These are phyloP conservation scores for Epirrita christyi DNA, from an alignment of 2,888 invertebrate genomes.

Conservation along the genomic window DNA sequence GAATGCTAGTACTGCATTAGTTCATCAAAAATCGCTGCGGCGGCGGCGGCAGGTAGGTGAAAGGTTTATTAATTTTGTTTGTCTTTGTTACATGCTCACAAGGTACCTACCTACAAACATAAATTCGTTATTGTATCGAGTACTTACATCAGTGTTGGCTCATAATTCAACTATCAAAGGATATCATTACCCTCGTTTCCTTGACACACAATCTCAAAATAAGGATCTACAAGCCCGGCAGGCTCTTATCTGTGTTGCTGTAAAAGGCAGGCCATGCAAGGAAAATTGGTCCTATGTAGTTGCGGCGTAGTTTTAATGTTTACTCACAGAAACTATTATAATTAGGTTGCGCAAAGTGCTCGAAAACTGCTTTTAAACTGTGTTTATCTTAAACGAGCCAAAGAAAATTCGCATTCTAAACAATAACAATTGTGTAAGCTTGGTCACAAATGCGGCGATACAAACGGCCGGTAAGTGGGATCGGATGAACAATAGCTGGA, in stretches of 20 bases:
- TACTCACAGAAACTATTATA: slow-evolving; percentile 11
- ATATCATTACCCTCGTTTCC: slow-evolving; percentile 34
- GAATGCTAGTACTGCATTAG: too few relatives aligned
- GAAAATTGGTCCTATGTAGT: slow-evolving; percentile 17
- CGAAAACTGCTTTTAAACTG: slow-evolving; percentile 21
- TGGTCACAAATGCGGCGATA: slow-evolving; percentile 42
- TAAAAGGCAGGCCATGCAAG: slow-evolving; percentile 3
- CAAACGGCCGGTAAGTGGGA: slow-evolving; percentile 46
- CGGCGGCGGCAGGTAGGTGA: too few relatives aligned
- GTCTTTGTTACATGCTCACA: slow-evolving; percentile 16
- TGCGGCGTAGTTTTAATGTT: slow-evolving; percentile 7
- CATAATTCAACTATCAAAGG: slow-evolving; percentile 28
- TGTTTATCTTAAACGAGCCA: slow-evolving; percentile 34
- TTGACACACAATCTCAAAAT: slow-evolving; percentile 39
- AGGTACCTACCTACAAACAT: too few relatives aligned
- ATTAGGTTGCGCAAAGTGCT: slow-evolving; percentile 18
- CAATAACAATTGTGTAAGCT: slow-evolving; percentile 43
- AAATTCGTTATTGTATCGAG: too few relatives aligned
- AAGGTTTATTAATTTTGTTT: too few relatives aligned
- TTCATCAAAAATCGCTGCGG: too few relatives aligned
- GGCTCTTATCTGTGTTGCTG: slow-evolving; percentile 20
- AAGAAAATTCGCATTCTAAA: slow-evolving; percentile 40
- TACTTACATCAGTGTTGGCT: neutral
- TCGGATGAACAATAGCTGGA: slow-evolving; percentile 50
- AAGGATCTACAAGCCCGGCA: slow-evolving; percentile 27